Evolutionary conservation across 2,888 invertebrate species (phyloP).

Genomic region (Drosophila quasianomalipes): DNA sequence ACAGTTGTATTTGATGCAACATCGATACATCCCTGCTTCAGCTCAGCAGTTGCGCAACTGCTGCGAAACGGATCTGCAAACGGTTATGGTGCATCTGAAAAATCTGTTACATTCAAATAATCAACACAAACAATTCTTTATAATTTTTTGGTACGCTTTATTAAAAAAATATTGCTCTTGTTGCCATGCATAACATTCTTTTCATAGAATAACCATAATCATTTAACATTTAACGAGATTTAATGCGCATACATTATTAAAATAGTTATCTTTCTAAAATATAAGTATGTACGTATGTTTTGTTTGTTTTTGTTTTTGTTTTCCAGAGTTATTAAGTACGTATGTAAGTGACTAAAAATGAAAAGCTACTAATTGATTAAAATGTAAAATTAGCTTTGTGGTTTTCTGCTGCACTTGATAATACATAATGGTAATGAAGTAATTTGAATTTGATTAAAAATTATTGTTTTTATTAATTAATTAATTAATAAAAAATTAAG

Average conservation of each 20-base stretch:
- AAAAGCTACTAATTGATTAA: conserved; percentile 47
- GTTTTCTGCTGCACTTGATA: conserved; percentile 42
- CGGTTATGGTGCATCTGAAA: neutral
- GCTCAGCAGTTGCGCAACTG: neutral
- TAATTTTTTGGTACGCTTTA: conserved; percentile 58
- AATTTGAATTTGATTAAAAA: conserved; percentile 45
- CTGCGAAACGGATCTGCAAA: neutral
- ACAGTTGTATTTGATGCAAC: too few relatives aligned
- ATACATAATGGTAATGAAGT: conserved; percentile 73
- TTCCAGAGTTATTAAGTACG: conserved; percentile 29
- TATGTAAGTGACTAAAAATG: conserved; percentile 36
- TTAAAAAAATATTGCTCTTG: conserved; percentile 80
- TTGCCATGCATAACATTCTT: conserved; percentile 70
- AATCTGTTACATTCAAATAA: conserved; percentile 1
- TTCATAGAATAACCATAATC: conserved; percentile 65
- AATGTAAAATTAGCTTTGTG: conserved; percentile 42
- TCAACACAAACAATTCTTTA: neutral
- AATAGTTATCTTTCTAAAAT: conserved; percentile 50
- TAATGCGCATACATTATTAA: conserved; percentile 46
- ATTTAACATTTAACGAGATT: conserved; percentile 67
- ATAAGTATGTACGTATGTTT: conserved; percentile 14
- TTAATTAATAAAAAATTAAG: conserved; percentile 57
- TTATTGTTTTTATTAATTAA: conserved; percentile 44
- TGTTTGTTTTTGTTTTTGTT: conserved; percentile 2
- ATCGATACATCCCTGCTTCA: neutral